A percentile compares a stretch with the other conserved stretches of the same genome.
These are phyloP conservation scores for Tragelaphus imberbis DNA, from an alignment of 2,113 vertebrate species.

Conservation along the genomic window DNA sequence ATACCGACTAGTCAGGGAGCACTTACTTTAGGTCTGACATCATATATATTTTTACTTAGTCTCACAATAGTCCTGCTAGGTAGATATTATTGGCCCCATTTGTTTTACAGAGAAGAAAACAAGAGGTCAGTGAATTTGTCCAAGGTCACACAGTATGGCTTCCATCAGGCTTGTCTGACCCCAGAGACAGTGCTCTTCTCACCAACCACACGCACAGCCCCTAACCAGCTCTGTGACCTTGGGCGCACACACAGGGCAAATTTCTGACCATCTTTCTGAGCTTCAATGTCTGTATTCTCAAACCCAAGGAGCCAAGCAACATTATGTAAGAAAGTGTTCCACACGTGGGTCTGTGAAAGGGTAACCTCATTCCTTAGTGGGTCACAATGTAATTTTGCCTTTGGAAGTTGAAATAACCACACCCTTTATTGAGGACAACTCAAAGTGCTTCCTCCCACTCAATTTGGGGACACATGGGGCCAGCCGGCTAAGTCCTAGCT, in stretches of 20 bases:
- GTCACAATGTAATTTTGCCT: neutral
- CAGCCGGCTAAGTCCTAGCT: neutral
- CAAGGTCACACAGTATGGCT: neutral
- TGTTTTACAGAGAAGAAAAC: neutral
- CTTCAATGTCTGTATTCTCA: neutral
- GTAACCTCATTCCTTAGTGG: neutral
- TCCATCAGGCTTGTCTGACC: neutral
- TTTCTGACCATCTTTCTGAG: neutral
- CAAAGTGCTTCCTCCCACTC: neutral
- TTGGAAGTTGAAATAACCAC: neutral
- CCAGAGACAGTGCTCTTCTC: neutral
- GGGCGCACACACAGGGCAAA: neutral
- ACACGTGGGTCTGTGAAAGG: neutral
- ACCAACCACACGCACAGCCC: neutral
- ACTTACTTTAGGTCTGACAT: neutral
- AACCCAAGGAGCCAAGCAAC: neutral
- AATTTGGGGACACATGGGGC: too few relatives aligned
- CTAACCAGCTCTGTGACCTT: neutral
- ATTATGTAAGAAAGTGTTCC: neutral
- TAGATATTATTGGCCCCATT: neutral
- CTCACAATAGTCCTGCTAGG: neutral
- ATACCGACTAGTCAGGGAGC: neutral
- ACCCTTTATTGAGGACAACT: neutral
- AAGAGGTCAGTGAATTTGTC: neutral
- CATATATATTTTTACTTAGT: neutral